Evolutionary conservation across 2,888 invertebrate species (phyloP), one percentile per base, ranked within the genome.

Genomic region (Quadroppia sp.): DNA sequence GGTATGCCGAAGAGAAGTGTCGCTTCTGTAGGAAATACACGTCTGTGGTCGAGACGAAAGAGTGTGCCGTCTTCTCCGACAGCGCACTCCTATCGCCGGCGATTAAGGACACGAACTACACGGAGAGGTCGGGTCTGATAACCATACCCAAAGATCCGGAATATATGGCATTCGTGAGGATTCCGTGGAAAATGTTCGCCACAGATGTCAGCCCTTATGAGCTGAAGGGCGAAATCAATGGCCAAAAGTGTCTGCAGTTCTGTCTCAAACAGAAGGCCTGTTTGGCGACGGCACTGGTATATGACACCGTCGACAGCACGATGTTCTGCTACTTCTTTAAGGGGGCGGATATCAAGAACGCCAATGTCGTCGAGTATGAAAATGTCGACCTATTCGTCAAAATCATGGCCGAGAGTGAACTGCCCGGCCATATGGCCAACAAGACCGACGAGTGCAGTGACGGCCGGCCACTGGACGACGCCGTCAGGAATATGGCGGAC

Each of bases 141-240:
- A 42, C 48, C 15, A 40, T 73, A 6, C 73, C 73, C 4, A 28
- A 32, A 50, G 73, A 73, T 30, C 17, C 13, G 11, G 30, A 45
- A 67, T 73, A 73, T 73, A 25, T 73, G 25, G 64, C 73, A 20
- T 73, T 61, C 73, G 48, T 50, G 20, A 15, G 73, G 3, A 28
- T 73, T 13, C 61, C 73, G 32, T 64, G 73, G 59, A 59, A 67
- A 67, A 67, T 67, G 67, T 67, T 40, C 40, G 20, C 36, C 20
- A 40, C 40, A 67, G 42, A 67, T 23, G 23, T 67, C 36, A 40
- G 40, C 15, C 67, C 67, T 36, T 67, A 67, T 40, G 40, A 40
- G 23, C n/a, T 67, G 67, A 67, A 59, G n/a, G 59, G 59, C 32
- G 59, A 59, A 59, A 59, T 59, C 59, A 32, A 59, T 59, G 59